phyloP scores from a whole-genome alignment of 2,888 invertebrate genomes.

The Cabera pusaria region DNA sequence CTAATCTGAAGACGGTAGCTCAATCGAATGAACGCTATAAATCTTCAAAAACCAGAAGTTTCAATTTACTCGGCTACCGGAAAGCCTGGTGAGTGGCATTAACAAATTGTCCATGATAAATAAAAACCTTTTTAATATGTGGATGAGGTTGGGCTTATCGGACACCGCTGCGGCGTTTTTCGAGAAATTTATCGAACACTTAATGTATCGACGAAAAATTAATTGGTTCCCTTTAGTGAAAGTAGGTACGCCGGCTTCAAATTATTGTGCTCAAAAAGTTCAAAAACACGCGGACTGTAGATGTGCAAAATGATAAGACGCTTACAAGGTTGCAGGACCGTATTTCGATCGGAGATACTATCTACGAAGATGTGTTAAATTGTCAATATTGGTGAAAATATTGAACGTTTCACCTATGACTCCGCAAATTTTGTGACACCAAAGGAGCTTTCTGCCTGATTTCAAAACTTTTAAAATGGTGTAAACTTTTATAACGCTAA shows the following conservation, averaged over 20 bases:
- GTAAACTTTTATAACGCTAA: no score
- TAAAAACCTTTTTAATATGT: slow-evolving; percentile 74
- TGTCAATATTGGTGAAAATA: slow-evolving; percentile 13
- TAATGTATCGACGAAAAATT: slow-evolving; percentile 72
- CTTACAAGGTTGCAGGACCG: slow-evolving; percentile 30
- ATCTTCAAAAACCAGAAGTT: slow-evolving; percentile 79
- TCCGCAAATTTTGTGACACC: slow-evolving; percentile 2
- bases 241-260: slow-evolving; percentile 63
- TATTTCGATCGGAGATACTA: slow-evolving; percentile 21
- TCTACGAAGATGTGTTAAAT: slow-evolving; percentile 20
- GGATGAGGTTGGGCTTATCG: slow-evolving; percentile 54
- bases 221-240: slow-evolving; percentile 68
- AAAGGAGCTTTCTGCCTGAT: no score
- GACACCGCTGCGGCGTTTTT: slow-evolving; percentile 48
- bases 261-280: slow-evolving; percentile 65
- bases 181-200: slow-evolving; percentile 69
- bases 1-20: slow-evolving; percentile 77
- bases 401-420: slow-evolving; percentile 5
- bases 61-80: slow-evolving; percentile 80
- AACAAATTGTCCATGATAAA: slow-evolving; percentile 82
- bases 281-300: slow-evolving; percentile 44
- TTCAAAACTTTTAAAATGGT: no score
- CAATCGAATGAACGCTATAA: slow-evolving; percentile 64
- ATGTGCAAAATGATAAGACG: slow-evolving; percentile 50
- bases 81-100: slow-evolving; percentile 74